Conservation (phyloP, 2,888 invertebrate genomes). For the Azorinus chamasolen region DNA sequence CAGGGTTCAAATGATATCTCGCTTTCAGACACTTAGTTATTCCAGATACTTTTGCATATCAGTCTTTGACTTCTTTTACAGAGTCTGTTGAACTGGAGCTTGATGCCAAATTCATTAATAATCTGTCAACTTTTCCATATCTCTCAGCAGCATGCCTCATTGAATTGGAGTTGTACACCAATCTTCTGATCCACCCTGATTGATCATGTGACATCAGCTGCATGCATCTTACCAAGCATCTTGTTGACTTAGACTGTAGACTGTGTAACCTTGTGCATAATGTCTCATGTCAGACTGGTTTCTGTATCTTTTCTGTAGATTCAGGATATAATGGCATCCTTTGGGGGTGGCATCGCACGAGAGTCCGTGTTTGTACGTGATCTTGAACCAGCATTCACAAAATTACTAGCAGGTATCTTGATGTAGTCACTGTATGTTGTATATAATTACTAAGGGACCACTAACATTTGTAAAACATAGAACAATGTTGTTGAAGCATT, state of each 20-base stretch:
- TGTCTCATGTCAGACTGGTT: conserved; percentile 29
- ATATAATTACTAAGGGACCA: no score
- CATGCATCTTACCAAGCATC: conserved; percentile 37
- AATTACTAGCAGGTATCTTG: conserved; percentile 78
- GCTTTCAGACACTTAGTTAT: no score
- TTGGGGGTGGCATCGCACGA: conserved; percentile 89
- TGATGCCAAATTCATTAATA: no score
- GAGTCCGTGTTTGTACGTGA: conserved; percentile 85
- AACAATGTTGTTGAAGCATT: no score
- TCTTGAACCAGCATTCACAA: conserved; percentile 83
- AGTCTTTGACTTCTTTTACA: no score
- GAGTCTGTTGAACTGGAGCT: no score
- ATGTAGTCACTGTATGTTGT: conserved; percentile 42
- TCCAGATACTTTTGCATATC: no score
- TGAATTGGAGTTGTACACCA: not conserved
- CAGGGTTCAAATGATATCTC: no score
- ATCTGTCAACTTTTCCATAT: no score
- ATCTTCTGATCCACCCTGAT: conserved; percentile 10
- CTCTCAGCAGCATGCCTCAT: no score
- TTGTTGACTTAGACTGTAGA: conserved; percentile 16
- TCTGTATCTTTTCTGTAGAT: conserved; percentile 87
- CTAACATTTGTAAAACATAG: no score
- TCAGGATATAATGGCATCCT: conserved; percentile 97
- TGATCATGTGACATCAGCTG: conserved; percentile 27
- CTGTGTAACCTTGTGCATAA: not conserved